phyloP scores from a whole-genome alignment of 2,888 invertebrate genomes.

The Exephanes ischioxanthus region DNA sequence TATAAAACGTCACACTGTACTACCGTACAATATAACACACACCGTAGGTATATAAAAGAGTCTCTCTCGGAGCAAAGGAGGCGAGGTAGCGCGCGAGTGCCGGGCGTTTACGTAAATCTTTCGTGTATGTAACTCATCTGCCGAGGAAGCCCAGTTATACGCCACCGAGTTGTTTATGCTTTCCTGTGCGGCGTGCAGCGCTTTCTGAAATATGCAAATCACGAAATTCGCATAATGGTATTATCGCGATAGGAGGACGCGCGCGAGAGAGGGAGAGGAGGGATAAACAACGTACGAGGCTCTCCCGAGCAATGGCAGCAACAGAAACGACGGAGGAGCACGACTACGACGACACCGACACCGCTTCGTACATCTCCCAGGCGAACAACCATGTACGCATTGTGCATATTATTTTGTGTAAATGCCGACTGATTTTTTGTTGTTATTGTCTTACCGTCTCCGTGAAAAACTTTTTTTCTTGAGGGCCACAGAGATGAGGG shows the following conservation, averaged over 20 bases:
- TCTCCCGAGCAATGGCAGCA: constrained; percentile 30
- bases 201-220: constrained; percentile 85
- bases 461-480: neutral
- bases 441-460: neutral
- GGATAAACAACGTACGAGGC: constrained; percentile 30
- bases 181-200: constrained; percentile 81
- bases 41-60: constrained; percentile 23
- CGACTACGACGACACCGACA: constrained; percentile 43
- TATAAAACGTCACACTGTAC: neutral
- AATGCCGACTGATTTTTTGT: constrained; percentile 9
- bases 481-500: neutral
- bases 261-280: constrained; percentile 51
- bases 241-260: constrained; percentile 81
- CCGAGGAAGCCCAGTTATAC: constrained; percentile 80
- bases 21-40: neutral
- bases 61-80: constrained; percentile 53
- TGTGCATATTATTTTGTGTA: constrained; percentile 50
- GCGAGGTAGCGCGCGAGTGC: constrained; percentile 66
- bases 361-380: constrained; percentile 52
- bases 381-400: constrained; percentile 45
- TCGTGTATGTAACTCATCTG: constrained; percentile 83
- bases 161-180: constrained; percentile 83
- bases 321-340: constrained; percentile 37
- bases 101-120: constrained; percentile 82
- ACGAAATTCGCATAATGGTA: constrained; percentile 84